Percentiles rank a stretch among this genome's conserved stretches.
Conservation (phyloP, 2,888 invertebrate genomes). For the Metopia argyrocephala region DNA sequence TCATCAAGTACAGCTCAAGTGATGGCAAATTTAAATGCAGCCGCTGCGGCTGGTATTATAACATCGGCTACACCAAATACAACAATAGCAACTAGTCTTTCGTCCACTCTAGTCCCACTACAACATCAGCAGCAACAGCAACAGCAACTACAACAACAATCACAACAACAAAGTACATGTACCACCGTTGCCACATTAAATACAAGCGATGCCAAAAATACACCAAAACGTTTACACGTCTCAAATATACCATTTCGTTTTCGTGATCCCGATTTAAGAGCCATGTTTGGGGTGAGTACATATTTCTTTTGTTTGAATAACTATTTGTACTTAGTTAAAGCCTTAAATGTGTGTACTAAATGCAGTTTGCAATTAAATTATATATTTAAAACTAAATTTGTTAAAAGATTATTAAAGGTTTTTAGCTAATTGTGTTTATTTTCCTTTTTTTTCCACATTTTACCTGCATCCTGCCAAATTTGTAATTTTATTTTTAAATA, state of each 20-base stretch:
- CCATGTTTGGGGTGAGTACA: constrained; percentile 97
- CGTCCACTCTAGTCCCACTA: constrained; percentile 79
- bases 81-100: constrained; percentile 77
- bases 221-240: constrained; percentile 97
- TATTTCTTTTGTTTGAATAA: not conserved
- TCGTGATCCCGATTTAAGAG: constrained; percentile 98
- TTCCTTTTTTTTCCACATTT: constrained; percentile 39
- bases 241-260: constrained; percentile 99
- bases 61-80: constrained; percentile 78
- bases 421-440: constrained; percentile 48
- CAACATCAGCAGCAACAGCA: constrained; percentile 70
- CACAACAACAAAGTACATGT: constrained; percentile 60
- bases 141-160: constrained; percentile 62
- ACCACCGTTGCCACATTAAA: constrained; percentile 78
- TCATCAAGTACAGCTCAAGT: constrained; percentile 75
- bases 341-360: too few relatives aligned
- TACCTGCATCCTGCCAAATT: constrained; percentile 53
- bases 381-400: constrained; percentile 25
- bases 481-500: constrained; percentile 48
- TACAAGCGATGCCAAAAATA: constrained; percentile 80
- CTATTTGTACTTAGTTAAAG: too few relatives aligned
- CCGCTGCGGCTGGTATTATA: constrained; percentile 73
- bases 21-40: constrained; percentile 76
- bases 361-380: too few relatives aligned
- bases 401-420: too few relatives aligned